Conservation (phyloP, 2,113 vertebrate species). For the Atractosteus spatula region DNA sequence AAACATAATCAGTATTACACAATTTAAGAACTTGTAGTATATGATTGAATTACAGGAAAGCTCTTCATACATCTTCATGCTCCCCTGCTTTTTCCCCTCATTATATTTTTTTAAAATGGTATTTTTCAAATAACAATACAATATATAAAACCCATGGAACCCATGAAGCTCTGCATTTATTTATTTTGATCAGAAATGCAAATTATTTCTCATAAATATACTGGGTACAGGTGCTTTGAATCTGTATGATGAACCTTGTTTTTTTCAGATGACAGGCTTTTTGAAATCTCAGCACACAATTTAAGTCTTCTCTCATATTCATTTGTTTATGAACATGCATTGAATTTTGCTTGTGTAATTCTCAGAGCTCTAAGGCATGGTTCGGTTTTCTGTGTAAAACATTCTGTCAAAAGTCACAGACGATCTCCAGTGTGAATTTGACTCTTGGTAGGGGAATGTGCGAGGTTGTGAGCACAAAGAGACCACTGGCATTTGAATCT, state of each 20-base stretch:
- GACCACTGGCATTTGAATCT: conserved; percentile 66
- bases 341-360: conserved; percentile 74
- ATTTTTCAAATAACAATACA: too few relatives aligned
- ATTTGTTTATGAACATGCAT: conserved; percentile 58
- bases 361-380: conserved; percentile 69
- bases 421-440: conserved; percentile 70
- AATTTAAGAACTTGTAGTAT: too few relatives aligned
- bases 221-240: not conserved
- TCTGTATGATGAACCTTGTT: conserved; percentile 73
- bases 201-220: too few relatives aligned
- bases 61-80: too few relatives aligned
- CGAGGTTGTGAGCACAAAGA: conserved; percentile 66
- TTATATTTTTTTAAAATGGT: too few relatives aligned
- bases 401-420: conserved; percentile 75
- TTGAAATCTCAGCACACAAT: conserved; percentile 64
- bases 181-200: too few relatives aligned
- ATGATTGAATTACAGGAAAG: too few relatives aligned
- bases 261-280: conserved; percentile 51
- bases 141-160: too few relatives aligned
- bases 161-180: too few relatives aligned
- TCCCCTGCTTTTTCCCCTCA: too few relatives aligned
- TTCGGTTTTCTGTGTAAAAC: conserved; percentile 67
- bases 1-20: too few relatives aligned
- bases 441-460: conserved; percentile 74
- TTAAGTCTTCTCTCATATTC: conserved; percentile 80